Conservation (phyloP, 2,113 vertebrate genomes). For the Psittacula cyanocephala region DNA sequence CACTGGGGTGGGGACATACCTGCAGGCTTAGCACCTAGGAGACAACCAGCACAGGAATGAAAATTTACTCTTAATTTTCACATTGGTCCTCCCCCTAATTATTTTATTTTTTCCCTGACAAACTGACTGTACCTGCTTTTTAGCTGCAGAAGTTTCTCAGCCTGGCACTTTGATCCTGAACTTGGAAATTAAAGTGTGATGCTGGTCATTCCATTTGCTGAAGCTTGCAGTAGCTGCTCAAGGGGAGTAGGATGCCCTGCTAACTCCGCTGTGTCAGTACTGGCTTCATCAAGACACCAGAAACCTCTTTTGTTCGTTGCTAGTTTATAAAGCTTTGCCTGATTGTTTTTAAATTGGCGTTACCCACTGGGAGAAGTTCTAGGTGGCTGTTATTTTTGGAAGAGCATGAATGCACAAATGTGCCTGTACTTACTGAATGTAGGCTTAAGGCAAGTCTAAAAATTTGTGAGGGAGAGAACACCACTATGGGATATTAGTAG, state of each 20-base stretch:
- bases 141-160: not conserved
- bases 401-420: not conserved
- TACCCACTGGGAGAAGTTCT: conserved; percentile 10
- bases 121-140: not conserved
- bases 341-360: conserved; percentile 23
- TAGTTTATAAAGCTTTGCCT: conserved; percentile 31
- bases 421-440: not conserved
- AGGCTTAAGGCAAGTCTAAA: not conserved
- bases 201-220: conserved; percentile 27
- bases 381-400: conserved; percentile 16
- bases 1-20: not conserved
- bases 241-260: not conserved
- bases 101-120: not conserved
- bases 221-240: conserved; percentile 29
- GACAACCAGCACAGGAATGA: not conserved
- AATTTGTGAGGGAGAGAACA: not conserved
- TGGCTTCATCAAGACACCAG: not conserved
- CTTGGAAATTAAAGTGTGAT: not conserved
- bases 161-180: not conserved
- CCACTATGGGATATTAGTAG: not conserved
- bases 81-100: not conserved
- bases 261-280: not conserved
- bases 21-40: not conserved
- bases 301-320: conserved; percentile 17
- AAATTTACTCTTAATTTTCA: not conserved